Evolutionary conservation across 2,888 invertebrate species (phyloP).

Genomic region (Torymus aiolomorphi): DNA sequence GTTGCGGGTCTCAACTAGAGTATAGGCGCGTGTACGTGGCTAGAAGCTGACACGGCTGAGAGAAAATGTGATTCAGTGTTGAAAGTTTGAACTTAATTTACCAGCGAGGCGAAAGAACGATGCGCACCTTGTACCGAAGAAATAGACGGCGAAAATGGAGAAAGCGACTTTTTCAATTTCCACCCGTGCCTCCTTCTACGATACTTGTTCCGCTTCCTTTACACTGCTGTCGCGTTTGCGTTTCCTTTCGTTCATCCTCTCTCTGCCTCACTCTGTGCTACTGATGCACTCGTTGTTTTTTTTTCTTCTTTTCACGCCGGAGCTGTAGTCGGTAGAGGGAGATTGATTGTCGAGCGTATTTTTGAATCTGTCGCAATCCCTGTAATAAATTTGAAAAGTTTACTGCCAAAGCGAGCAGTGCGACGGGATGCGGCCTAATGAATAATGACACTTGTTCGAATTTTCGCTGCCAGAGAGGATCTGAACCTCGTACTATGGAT

Average conservation of each 20-base stretch:
- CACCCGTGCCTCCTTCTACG: slow-evolving; percentile 25
- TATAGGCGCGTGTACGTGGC: not conserved
- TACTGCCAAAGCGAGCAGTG: not conserved
- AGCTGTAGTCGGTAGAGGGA: slow-evolving; percentile 3
- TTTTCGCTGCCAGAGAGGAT: slow-evolving; percentile 6
- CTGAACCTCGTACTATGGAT: no score
- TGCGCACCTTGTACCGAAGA: slow-evolving; percentile 13
- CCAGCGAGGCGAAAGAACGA: slow-evolving; percentile 35
- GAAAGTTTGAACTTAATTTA: slow-evolving; percentile 59
- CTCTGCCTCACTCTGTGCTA: not conserved
- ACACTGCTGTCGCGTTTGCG: not conserved
- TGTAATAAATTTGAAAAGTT: slow-evolving; percentile 53
- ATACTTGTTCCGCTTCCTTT: slow-evolving; percentile 37
- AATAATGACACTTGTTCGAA: slow-evolving; percentile 41
- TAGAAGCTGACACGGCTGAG: not conserved
- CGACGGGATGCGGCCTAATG: slow-evolving; percentile 16
- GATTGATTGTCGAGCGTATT: slow-evolving; percentile 53
- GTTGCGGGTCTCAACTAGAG: not conserved
- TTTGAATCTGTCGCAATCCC: slow-evolving; percentile 50
- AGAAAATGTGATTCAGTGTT: slow-evolving; percentile 49
- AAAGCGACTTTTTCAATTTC: slow-evolving; percentile 56
- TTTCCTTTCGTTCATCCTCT: no score
- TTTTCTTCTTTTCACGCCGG: not conserved
- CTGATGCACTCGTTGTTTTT: not conserved
- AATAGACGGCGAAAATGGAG: slow-evolving; percentile 47